Evolutionary conservation across 2,113 vertebrate genomes (phyloP), one percentile per base, ranked within the genome.

Genomic region (Forbesichthys papilliferus): DNA sequence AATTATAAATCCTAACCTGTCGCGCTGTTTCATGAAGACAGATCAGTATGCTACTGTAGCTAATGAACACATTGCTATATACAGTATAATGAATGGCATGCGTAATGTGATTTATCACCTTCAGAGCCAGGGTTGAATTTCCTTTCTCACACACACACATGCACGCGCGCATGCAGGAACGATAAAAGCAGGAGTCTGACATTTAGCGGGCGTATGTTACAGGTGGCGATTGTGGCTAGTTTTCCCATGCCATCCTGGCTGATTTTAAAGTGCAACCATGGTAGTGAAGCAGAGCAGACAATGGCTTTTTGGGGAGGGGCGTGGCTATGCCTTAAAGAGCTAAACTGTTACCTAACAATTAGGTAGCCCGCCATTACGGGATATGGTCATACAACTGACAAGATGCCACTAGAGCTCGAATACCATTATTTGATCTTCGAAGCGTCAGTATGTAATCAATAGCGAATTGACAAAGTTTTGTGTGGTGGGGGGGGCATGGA

Each of bases 41-140:
- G 53, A n/a, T 18, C 55, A 57, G n/a, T 48, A 14, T 11, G 64
- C 69, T 71, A 69, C 64, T 70, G 59, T 69, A 49, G 67, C 52
- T 73, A 72, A 67, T 68, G 72, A 66, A 68, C 67, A 75, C 73
- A 69, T 65, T 34, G 56, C 78, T 79, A 79, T 82, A 79, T 42
- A 42, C 36, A 42, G 34, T 65, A 85, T 86, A 61, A 18, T 81
- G 69, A 75, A 78, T 71, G 80, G 75, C 68, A 67, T 75, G 68
- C 66, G 80, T 76, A 77, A 86, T 81, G 63, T 79, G 83, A 89
- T 91, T 90, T 87, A 87, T 69, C 77, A 81, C 69, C 59, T 70
- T 81, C 78, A 57, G 70, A 68, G 72, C 70, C 73, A 72, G 66
- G 77, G 62, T 72, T 76, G 67, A 69, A 68, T 69, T 51, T 46